Evolutionary conservation across 2,113 vertebrate species (phyloP), one percentile per base, ranked within the genome.

Genomic region (Bagarius yarrelli): DNA sequence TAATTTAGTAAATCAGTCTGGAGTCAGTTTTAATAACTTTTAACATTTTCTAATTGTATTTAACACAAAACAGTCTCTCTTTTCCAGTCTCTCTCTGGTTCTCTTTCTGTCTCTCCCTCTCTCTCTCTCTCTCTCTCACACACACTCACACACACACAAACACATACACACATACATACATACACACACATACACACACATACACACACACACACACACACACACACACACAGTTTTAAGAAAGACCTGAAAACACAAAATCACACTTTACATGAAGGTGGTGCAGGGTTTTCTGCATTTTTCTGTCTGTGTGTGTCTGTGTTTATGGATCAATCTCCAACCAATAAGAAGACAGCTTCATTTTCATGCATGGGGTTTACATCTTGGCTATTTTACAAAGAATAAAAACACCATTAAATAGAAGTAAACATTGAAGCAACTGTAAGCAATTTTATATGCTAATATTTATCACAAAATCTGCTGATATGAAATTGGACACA

Each of bases 291-390:
- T 40, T 40, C 36, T 40, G 36, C 36, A 40, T 40, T 3, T 40
- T 3, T 40, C 3, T 40, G 36, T 40, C 3, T 6, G 6, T 6
- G 6, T 50, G 52, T 81, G 86, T 86, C 69, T 79, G 78, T 9
- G 69, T 84, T 83, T 87, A 60, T 60, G 23, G 81, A 92, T 93
- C 92, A 77, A 89, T 91, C 87, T 60, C 80, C 81, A 82, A 85
- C 79, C 81, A 82, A 85, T 79, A 80, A 89, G 86, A 86, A 59
- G 34, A 73, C 23, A 74, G 34, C 34, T 87, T 90, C 88, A 83
- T 86, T 88, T 82, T 70, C 81, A 85, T 86, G 85, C 86, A 89
- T 74, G 71, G 12, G 63, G 59, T 64, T 63, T 64, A 72, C 56
- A 80, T 36, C 61, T 47, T 50, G 76, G 56, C 56, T 57, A 72